A percentile compares a stretch with the other conserved stretches of the same genome.
Evolutionary conservation across 2,797 vertebrate genomes (phyloP).

Genomic region (Neostethus bicornis): DNA sequence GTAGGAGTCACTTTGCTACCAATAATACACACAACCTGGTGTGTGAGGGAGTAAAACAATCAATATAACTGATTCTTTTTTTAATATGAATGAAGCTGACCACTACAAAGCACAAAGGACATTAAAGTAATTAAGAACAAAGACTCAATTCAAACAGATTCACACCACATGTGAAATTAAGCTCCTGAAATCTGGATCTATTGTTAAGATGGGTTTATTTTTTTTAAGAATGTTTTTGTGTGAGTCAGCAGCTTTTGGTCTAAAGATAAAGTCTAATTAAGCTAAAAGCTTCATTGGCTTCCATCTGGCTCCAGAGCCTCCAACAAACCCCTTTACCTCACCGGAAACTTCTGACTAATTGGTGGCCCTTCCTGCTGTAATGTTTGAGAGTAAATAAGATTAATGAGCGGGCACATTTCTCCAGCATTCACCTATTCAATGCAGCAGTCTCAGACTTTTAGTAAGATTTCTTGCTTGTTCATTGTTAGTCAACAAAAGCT

Average conservation of each 20-base stretch:
- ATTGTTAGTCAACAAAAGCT: slow-evolving; percentile 71
- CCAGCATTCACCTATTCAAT: slow-evolving; percentile 58
- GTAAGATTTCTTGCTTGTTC: slow-evolving; percentile 66
- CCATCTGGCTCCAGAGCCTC: slow-evolving; percentile 76
- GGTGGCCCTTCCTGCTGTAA: slow-evolving; percentile 68
- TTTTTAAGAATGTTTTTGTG: slow-evolving; percentile 40
- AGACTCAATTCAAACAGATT: slow-evolving; percentile 16
- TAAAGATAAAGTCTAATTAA: slow-evolving; percentile 87
- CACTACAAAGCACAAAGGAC: slow-evolving; percentile 20
- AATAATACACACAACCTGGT: slow-evolving; percentile 32
- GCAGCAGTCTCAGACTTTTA: slow-evolving; percentile 61
- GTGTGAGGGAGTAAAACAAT: slow-evolving; percentile 38
- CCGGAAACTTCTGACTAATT: slow-evolving; percentile 75
- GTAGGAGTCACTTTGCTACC: slow-evolving; percentile 61
- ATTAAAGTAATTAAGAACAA: no score
- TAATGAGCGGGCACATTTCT: slow-evolving; percentile 74
- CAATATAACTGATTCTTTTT: slow-evolving; percentile 33
- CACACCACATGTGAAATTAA: slow-evolving; percentile 24
- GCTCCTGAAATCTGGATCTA: slow-evolving; percentile 26
- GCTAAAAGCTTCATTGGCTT: slow-evolving; percentile 88
- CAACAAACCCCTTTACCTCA: slow-evolving; percentile 59
- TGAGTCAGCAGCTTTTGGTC: slow-evolving; percentile 72
- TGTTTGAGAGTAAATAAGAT: slow-evolving; percentile 78
- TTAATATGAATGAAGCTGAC: slow-evolving; percentile 33
- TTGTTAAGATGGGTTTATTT: slow-evolving; percentile 58